Base-by-base conservation (phyloP, 1,140 invertebrate genomes). In the Pinna nobilis region DNA sequence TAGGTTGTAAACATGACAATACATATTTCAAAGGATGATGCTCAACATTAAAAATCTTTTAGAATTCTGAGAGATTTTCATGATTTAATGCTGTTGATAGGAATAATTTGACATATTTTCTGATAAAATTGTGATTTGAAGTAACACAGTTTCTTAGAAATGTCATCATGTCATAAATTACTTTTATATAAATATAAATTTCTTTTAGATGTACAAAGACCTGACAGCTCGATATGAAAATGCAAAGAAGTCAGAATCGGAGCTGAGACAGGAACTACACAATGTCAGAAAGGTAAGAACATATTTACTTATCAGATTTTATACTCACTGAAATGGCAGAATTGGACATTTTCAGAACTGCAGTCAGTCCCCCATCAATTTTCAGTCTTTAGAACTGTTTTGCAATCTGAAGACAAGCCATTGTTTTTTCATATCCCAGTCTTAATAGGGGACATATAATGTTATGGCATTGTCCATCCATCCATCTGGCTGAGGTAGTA, bases 201-300 rank as follows among this genome's bases (percentile, higher is more conserved):
- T 5, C 41, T 78, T 74, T 20, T 57, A 87, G 86, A 83, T 87
- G 82, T 87, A 85, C 63, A 81, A 77, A 55, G 86, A 87, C 28
- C 59, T 87, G 28, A 82, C 75, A 5, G 39, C 47, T 11, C 53
- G 80, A 39, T 86, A 83, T 74, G 82, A 84, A 41, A 50, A 47
- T n/a, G 73, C 80, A 18, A 83, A 86, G 55, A 78, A 79, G 63
- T 76, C 72, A 9, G 84, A 86, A 70, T 68, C 81, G 28, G 84
- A 85, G 18, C 70, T 86, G 11, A 63, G 84, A 41, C 77, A 81
- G 28, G 76, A 85, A 66, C 64, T 85, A n/a, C 66, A 84, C 32
- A 60, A 74, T 32, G 50, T 86, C 49, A 84, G 86, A 74, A 82
- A 86, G 80, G 85, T 85, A 57, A 65, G 30, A 20, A 5, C 55